Conservation (phyloP, 2,797 vertebrate species). For the Alauda arvensis region DNA sequence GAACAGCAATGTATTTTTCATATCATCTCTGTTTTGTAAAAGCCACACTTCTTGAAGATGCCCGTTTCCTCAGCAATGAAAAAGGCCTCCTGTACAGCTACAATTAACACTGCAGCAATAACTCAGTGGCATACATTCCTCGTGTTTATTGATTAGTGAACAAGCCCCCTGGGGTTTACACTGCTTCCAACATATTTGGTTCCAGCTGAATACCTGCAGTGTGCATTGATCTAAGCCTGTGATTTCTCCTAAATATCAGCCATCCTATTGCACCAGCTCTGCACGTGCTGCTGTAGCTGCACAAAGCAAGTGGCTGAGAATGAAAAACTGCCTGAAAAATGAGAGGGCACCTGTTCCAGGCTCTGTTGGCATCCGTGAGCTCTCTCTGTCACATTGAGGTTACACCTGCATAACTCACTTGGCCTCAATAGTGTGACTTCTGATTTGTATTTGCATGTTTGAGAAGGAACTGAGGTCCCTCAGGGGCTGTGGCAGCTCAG, state of each 20-base stretch:
- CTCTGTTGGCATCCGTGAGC: constrained; percentile 1
- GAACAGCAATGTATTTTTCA: background rate
- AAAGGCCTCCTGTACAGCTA: background rate
- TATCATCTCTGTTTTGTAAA: background rate
- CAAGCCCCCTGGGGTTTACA: constrained; percentile 49
- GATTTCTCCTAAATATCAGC: constrained; percentile 60
- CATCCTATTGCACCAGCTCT: constrained; percentile 23
- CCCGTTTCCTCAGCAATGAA: background rate
- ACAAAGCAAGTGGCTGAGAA: constrained; percentile 12
- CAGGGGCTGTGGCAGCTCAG: background rate
- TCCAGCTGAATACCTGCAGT: constrained; percentile 68
- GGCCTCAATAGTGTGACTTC: background rate
- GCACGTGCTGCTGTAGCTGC: background rate
- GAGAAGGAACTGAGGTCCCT: constrained; percentile 2
- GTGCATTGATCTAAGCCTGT: constrained; percentile 59
- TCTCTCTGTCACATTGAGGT: background rate
- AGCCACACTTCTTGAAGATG: background rate
- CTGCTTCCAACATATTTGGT: constrained; percentile 56
- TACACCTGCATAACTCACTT: constrained; percentile 33
- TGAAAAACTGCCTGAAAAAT: constrained; percentile 30
- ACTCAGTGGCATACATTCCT: constrained; percentile 37
- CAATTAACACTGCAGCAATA: constrained; percentile 54
- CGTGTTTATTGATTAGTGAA: constrained; percentile 59
- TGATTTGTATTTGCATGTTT: constrained; percentile 38
- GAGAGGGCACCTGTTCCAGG: constrained; percentile 30